These are phyloP conservation scores for Pollimyrus isidori DNA, from an alignment of 2,113 vertebrate genomes.

Conservation along the genomic window DNA sequence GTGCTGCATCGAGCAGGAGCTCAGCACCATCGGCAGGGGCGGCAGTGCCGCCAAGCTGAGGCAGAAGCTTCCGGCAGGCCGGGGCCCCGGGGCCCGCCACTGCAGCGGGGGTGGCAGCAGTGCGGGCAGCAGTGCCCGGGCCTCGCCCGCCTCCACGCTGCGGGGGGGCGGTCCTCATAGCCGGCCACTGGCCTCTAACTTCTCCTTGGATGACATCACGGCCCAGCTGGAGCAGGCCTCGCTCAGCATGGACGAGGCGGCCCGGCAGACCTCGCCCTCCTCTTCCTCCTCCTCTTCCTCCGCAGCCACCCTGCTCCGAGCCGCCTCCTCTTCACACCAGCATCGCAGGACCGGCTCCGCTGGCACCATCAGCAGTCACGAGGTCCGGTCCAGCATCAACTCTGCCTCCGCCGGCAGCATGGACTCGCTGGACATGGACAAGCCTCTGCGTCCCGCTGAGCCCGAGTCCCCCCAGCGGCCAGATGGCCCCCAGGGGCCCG, in stretches of 20 bases:
- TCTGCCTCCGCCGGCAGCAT: constrained; percentile 86
- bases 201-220: constrained; percentile 94
- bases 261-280: constrained; percentile 69
- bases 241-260: constrained; percentile 96
- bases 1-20: constrained; percentile 95
- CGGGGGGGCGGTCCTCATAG: constrained; percentile 46
- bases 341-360: constrained; percentile 82
- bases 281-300: constrained; percentile 48
- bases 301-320: constrained; percentile 46
- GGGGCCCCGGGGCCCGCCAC: constrained; percentile 34
- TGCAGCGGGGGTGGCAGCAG: constrained; percentile 63
- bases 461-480: constrained; percentile 58
- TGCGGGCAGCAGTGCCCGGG: constrained; percentile 68
- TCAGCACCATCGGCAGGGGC: constrained; percentile 82
- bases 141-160: constrained; percentile 78
- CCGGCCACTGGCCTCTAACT: constrained; percentile 70
- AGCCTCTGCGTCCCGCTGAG: constrained; percentile 69
- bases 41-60: constrained; percentile 63
- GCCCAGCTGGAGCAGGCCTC: constrained; percentile 94
- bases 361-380: constrained; percentile 83
- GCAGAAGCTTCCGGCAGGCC: constrained; percentile 63
- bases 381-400: constrained; percentile 79
- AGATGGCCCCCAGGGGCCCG: constrained; percentile 44
- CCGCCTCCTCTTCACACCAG: constrained; percentile 59
- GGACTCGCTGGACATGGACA: constrained; percentile 93